These are phyloP conservation scores for Melangyna quadrimaculata DNA, from an alignment of 2,888 invertebrate genomes.

Conservation along the genomic window DNA sequence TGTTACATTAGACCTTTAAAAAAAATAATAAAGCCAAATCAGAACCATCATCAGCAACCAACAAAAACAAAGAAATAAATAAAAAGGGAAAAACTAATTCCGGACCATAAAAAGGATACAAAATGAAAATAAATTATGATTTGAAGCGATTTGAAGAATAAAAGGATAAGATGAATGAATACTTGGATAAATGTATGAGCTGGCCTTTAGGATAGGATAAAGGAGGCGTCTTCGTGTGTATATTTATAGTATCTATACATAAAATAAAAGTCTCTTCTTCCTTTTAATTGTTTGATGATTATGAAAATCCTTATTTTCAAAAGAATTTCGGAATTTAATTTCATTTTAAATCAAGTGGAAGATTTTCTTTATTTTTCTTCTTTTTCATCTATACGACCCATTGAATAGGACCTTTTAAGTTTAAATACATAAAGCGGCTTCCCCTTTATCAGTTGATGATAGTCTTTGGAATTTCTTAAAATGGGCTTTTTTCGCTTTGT, in stretches of 20 bases:
- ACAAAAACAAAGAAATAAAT: neutral
- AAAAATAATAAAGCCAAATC: constrained; percentile 28
- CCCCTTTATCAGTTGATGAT: constrained; percentile 55
- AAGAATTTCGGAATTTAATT: constrained; percentile 67
- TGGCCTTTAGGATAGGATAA: constrained; percentile 14
- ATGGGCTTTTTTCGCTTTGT: neutral
- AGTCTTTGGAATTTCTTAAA: constrained; percentile 63
- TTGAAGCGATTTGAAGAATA: constrained; percentile 64
- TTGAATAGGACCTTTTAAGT: neutral
- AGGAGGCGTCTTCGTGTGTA: constrained; percentile 3
- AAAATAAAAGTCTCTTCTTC: neutral
- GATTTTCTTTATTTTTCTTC: constrained; percentile 51
- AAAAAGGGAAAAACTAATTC: constrained; percentile 21
- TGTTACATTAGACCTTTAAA: constrained; percentile 16
- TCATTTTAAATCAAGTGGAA: constrained; percentile 70
- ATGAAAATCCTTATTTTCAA: constrained; percentile 67
- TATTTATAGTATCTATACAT: neutral
- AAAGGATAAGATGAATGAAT: constrained; percentile 64
- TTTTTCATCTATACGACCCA: neutral
- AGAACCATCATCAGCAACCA: neutral
- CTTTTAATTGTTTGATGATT: constrained; percentile 49
- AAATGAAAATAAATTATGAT: constrained; percentile 69
- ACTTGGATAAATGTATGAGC: constrained; percentile 41
- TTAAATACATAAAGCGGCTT: constrained; percentile 37
- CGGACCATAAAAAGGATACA: constrained; percentile 59